phyloP scores from a whole-genome alignment of 2,888 invertebrate genomes.

The Ceriagrion tenellum region DNA sequence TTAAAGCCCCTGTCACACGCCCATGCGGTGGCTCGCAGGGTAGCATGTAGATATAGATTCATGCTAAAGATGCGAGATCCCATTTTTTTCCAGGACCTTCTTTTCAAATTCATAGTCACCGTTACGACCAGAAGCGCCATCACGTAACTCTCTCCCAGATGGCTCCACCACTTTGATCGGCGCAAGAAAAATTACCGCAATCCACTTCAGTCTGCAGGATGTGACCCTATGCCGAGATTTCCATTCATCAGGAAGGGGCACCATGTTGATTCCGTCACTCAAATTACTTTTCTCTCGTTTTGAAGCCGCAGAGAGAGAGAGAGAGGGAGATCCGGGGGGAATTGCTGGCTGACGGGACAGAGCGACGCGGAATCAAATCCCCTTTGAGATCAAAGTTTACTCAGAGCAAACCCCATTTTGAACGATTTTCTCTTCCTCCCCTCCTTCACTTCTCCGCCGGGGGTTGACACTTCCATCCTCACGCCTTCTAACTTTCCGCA shows the following conservation, averaged over 20 bases:
- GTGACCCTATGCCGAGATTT: not conserved
- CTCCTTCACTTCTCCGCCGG: too few species aligned
- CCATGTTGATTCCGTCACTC: not conserved
- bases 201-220: not conserved
- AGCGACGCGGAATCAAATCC: not conserved
- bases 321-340: not conserved
- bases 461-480: conserved; percentile 40
- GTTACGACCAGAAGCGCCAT: too few species aligned
- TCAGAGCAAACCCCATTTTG: conserved; percentile 48
- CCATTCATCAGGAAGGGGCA: not conserved
- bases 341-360: not conserved
- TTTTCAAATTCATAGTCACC: not conserved
- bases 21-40: too few species aligned
- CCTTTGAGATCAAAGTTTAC: conserved; percentile 65
- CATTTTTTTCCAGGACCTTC: not conserved
- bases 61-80: not conserved
- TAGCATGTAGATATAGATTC: too few species aligned
- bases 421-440: not conserved
- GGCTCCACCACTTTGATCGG: too few species aligned
- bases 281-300: conserved; percentile 11
- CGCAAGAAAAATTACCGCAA: not conserved
- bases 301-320: not conserved
- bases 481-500: not conserved
- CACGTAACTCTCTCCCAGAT: too few species aligned
- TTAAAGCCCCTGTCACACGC: too few species aligned